phyloP scores from a whole-genome alignment of 2,797 vertebrate species.

The Etheostoma nigrum region DNA sequence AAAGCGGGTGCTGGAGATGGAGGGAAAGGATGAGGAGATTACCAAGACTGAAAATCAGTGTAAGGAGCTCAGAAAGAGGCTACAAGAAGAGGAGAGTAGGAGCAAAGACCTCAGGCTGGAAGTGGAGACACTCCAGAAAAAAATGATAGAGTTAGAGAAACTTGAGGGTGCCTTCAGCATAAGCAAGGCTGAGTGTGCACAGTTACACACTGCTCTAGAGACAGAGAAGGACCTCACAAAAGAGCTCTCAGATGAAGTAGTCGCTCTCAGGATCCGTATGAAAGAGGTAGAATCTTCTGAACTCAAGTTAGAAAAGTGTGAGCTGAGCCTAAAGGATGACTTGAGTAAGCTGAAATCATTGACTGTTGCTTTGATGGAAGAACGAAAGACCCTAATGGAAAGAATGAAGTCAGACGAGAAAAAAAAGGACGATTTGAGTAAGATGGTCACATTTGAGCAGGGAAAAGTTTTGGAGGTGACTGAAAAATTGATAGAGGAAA shows the following conservation, averaged over 20 bases:
- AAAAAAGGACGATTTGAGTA: conserved; percentile 91
- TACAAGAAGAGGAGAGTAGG: conserved; percentile 91
- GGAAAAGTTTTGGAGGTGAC: conserved; percentile 97
- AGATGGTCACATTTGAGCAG: conserved; percentile 92
- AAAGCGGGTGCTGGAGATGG: conserved; percentile 95
- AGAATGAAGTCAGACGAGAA: conserved; percentile 94
- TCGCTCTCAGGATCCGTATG: conserved; percentile 91
- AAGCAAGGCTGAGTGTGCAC: conserved; percentile 91
- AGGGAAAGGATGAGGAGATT: conserved; percentile 98
- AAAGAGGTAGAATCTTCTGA: conserved; percentile 96
- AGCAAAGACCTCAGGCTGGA: conserved; percentile 91
- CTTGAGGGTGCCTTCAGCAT: conserved; percentile 90
- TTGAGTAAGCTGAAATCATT: conserved; percentile 95
- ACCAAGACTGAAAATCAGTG: conserved; percentile 94
- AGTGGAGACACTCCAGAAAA: conserved; percentile 94
- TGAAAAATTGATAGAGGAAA: conserved; percentile 97
- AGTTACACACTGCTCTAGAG: conserved; percentile 90
- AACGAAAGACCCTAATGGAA: conserved; percentile 93
- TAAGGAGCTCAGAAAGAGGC: conserved; percentile 91
- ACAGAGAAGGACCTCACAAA: conserved; percentile 92
- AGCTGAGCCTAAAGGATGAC: conserved; percentile 95
- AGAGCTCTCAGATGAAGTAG: conserved; percentile 93
- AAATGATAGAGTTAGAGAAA: conserved; percentile 94
- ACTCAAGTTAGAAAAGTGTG: conserved; percentile 93
- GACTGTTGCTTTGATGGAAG: conserved; percentile 95